These are phyloP conservation scores for Parascotia fuliginaria DNA, from an alignment of 2,888 invertebrate genomes.

Conservation along the genomic window DNA sequence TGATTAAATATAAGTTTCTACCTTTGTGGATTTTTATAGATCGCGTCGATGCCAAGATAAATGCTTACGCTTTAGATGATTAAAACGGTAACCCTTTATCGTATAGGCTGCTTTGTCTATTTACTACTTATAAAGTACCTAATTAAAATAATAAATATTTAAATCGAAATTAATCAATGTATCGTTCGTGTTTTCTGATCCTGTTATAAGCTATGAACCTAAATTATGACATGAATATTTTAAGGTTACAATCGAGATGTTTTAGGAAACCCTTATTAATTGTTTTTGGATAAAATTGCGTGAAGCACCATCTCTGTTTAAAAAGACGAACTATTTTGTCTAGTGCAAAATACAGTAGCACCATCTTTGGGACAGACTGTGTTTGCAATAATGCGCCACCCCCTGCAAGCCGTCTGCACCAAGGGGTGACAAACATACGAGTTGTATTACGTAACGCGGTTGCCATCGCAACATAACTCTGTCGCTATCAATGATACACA, in stretches of 20 bases:
- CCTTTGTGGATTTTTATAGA: too few relatives aligned
- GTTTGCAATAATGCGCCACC: slow-evolving; percentile 75
- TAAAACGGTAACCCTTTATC: too few relatives aligned
- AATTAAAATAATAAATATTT: too few relatives aligned
- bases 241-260: background rate
- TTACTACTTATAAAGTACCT: too few relatives aligned
- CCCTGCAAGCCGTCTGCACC: slow-evolving; percentile 65
- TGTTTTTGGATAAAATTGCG: slow-evolving; percentile 3
- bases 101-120: too few relatives aligned
- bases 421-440: slow-evolving; percentile 61
- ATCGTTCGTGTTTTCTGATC: too few relatives aligned
- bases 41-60: too few relatives aligned
- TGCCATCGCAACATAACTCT: slow-evolving; percentile 29
- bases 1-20: background rate
- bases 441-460: slow-evolving; percentile 50
- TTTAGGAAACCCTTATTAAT: slow-evolving; percentile 1
- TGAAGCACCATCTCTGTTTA: slow-evolving; percentile 71
- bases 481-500: slow-evolving; percentile 13
- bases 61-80: too few relatives aligned
- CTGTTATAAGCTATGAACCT: too few relatives aligned
- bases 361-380: slow-evolving; percentile 73
- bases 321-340: slow-evolving; percentile 73
- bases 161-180: too few relatives aligned
- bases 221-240: background rate
- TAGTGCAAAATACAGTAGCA: slow-evolving; percentile 77